Evolutionary conservation across 2,113 vertebrate species (phyloP).

Genomic region (Falcunculus frontatus): DNA sequence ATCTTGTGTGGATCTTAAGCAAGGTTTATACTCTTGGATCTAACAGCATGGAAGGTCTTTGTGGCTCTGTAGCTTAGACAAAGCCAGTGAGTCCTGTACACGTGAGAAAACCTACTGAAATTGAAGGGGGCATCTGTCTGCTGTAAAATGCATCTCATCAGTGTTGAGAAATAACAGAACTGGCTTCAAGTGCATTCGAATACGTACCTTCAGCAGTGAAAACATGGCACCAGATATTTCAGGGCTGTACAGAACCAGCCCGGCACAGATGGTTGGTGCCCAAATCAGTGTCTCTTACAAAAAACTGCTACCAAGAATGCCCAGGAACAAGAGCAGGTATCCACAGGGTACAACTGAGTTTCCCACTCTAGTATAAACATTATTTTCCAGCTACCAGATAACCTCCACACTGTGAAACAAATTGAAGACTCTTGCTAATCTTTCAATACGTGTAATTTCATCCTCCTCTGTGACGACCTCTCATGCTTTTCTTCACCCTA

Average conservation of each 20-base stretch:
- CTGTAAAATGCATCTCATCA: background rate
- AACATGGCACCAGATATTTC: background rate
- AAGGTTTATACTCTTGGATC: background rate
- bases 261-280: background rate
- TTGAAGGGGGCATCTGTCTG: background rate
- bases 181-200: background rate
- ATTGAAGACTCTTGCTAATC: background rate
- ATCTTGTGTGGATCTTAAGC: background rate
- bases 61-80: background rate
- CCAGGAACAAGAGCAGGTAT: background rate
- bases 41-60: background rate
- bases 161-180: background rate
- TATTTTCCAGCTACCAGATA: background rate
- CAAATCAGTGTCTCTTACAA: background rate
- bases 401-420: background rate
- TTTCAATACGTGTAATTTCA: background rate
- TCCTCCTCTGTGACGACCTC: background rate
- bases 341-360: background rate
- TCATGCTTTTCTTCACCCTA: background rate
- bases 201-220: background rate
- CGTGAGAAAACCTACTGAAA: background rate
- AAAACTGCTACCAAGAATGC: background rate
- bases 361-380: background rate
- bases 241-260: background rate
- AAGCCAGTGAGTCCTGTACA: background rate